Base-by-base conservation (phyloP, 2,888 invertebrate genomes). In the Dugesia japonica region DNA sequence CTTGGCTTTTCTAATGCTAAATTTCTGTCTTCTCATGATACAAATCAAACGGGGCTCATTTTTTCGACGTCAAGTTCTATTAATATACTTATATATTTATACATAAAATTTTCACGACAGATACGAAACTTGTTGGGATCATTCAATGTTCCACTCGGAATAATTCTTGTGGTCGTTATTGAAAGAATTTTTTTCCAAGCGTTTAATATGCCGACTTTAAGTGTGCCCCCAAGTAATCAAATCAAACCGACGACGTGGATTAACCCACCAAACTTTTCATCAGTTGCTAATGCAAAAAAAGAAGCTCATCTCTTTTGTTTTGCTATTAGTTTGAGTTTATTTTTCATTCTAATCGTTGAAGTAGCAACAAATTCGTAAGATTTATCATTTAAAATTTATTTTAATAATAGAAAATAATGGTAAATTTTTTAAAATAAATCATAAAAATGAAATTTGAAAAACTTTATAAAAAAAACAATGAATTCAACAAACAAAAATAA, bases 41-140 rank as follows among this genome's bases (percentile, higher is more conserved):
- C 23, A 28, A 9, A 42, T 77, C 26, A 77, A 77, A 27, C 26
- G 73, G 23, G 77, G 77, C 15, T 78, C 77, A 13, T 77, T 26
- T 71, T 77, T 77, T 7, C 26, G 76, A n/a, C 15, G 76, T 26
- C 73, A 76, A 31, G 72, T 72, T 71, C 7, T n/a, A n/a, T n/a
- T n/a, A n/a, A n/a, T 13, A 13, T 71, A 26, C 9, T 71, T 71
- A 13, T 26, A 13, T 71, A 27, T 71, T 23, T 71, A 71, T 71
- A 23, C 9, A 71, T 26, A 15, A 26, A 27, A 4, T 42, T 26
- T 74, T 13, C 23, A 1, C 20, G 17, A 27, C 20, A 38, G 74
- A 75, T 75, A n/a, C 23, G 76, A 28, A 31, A 75, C 20, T 26
- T 76, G 17, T 26, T 76, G 7, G 76, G 73, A 73, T 72, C 73